Evolutionary conservation across 2,797 vertebrate genomes (phyloP), one percentile per base, ranked within the genome.

Genomic region (Acanthopagrus latus): DNA sequence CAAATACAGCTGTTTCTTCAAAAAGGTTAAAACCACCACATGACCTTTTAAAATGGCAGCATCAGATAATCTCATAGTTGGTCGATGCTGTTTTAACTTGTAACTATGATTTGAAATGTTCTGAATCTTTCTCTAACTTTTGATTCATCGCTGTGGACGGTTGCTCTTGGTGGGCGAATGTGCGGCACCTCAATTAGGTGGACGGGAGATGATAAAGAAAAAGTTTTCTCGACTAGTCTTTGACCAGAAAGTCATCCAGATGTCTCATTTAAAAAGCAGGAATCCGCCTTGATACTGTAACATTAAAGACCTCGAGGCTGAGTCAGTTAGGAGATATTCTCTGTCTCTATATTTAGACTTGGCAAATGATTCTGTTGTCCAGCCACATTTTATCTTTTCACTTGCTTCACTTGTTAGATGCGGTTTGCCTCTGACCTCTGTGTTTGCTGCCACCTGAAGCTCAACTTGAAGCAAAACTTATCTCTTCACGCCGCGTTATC

Each of bases 271-370:
- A 27, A 57, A 51, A 33, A 58, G 16, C 33, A 58, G 33, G 11
- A 44, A 16, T 51, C 3, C 3, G 54, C 14, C 46, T 20, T 25
- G 5, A 48, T 54, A 25, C 20, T 50, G 9, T 52, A 33, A 54
- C 54, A 25, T 17, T 60, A 41, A 54, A 67, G 47, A 66, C 68
- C 47, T 51, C 1, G 0, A 47, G 16, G 50, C 74, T 43, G 62
- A 41, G 16, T 64, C 16, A 64, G 16, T 20, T 1, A 29, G 46
- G 23, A 59, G 64, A 38, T 33, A 12, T 64, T n/a, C 46, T 59
- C 7, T n/a, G 48, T 58, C 9, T 65, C 33, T 71, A 52, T 59
- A 23, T 78, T 54, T 48, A 44, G 29, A 48, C 41, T 11, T 51
- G 2, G 18, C 52, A 69, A 25, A 20, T 52, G 25, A 44, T 59